A percentile compares a stretch with the other conserved stretches of the same genome.
Evolutionary conservation across 2,888 invertebrate species (phyloP).

Genomic region (Epicampocera succincta): DNA sequence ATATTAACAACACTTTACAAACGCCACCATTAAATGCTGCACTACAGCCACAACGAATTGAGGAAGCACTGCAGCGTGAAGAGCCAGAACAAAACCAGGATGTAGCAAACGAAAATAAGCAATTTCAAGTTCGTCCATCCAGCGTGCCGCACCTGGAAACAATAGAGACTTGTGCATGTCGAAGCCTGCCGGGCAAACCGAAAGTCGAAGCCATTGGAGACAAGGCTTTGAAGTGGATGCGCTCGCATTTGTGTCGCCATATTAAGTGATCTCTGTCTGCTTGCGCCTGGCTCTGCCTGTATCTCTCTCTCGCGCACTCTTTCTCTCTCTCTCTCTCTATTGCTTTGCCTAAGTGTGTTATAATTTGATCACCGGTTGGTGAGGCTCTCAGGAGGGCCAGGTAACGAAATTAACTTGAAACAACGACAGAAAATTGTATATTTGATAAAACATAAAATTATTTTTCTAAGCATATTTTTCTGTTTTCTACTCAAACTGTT

Average conservation of each 20-base stretch:
- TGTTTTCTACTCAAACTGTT: slow-evolving; percentile 15
- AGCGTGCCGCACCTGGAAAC: slow-evolving; percentile 69
- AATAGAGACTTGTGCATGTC: slow-evolving; percentile 75
- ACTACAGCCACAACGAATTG: slow-evolving; percentile 35
- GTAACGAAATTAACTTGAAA: slow-evolving; percentile 8
- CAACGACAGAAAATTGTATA: slow-evolving; percentile 49
- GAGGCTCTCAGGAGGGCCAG: neutral
- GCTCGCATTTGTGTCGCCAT: slow-evolving; percentile 81
- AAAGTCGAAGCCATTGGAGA: slow-evolving; percentile 81
- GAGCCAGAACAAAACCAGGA: slow-evolving; percentile 45
- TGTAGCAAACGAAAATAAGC: neutral
- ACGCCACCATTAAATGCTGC: neutral
- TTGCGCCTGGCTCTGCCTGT: too few species aligned
- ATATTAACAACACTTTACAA: slow-evolving; percentile 11
- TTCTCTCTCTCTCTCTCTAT: too few species aligned
- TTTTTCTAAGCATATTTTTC: slow-evolving; percentile 28
- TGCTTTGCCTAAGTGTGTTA: slow-evolving; percentile 4
- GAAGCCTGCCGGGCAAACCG: slow-evolving; percentile 77
- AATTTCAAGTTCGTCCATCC: slow-evolving; percentile 30
- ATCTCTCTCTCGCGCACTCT: too few species aligned
- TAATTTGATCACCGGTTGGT: neutral
- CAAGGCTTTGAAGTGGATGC: slow-evolving; percentile 81
- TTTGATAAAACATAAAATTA: slow-evolving; percentile 18
- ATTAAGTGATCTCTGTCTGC: slow-evolving; percentile 74
- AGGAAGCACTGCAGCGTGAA: slow-evolving; percentile 32